These are phyloP conservation scores for Heteractis magnifica DNA, from an alignment of 92 coral and sea anemone species.

Conservation along the genomic window DNA sequence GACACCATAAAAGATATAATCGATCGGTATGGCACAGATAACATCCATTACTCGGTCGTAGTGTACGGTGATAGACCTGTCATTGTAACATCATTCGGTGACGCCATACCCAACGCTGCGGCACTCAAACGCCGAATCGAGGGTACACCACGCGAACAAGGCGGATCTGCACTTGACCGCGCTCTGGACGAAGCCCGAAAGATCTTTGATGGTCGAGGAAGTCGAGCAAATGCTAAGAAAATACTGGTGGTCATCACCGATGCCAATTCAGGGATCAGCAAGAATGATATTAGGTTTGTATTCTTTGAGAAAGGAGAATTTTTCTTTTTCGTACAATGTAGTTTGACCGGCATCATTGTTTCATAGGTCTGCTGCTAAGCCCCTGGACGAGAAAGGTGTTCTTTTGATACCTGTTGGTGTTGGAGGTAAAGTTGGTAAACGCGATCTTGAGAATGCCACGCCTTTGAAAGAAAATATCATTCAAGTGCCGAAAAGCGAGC, in stretches of 20 bases:
- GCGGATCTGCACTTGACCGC: constrained; percentile 51
- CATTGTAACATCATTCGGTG: constrained; percentile 38
- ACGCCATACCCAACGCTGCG: constrained; percentile 14
- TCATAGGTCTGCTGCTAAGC: constrained; percentile 52
- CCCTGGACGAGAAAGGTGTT: constrained; percentile 62
- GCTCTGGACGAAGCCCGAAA: constrained; percentile 52
- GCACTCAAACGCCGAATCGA: constrained; percentile 29
- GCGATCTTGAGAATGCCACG: constrained; percentile 58
- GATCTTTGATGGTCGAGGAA: constrained; percentile 57
- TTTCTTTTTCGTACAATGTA: background rate
- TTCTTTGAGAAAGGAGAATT: background rate
- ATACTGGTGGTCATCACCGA: constrained; percentile 76
- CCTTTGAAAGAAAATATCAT: constrained; percentile 59
- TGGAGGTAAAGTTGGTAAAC: constrained; percentile 59
- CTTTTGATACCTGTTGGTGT: constrained; percentile 76
- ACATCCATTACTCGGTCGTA: constrained; percentile 55
- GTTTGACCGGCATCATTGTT: too few relatives aligned
- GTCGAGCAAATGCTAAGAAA: constrained; percentile 70
- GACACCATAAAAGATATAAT: constrained; percentile 63
- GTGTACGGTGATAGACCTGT: constrained; percentile 48
- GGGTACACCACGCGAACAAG: constrained; percentile 21
- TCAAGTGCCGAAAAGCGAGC: constrained; percentile 51
- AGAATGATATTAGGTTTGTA: constrained; percentile 48
- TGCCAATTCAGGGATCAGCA: constrained; percentile 47
- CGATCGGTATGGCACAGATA: constrained; percentile 62